phyloP scores from a whole-genome alignment of 2,113 vertebrate species.

The Cepphus grylle region DNA sequence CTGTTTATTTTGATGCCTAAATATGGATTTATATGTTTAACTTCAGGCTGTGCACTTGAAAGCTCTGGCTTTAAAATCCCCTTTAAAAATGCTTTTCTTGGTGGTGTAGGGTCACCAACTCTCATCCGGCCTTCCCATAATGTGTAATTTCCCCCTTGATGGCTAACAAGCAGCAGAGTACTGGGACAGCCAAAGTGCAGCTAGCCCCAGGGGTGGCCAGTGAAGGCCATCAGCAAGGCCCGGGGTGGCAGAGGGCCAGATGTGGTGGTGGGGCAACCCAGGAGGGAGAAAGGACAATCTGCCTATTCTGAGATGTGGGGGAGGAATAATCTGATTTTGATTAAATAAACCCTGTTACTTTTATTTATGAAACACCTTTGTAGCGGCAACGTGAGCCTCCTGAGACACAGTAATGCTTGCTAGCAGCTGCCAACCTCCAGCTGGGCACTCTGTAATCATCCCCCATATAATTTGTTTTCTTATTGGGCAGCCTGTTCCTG shows the following conservation, averaged over 20 bases:
- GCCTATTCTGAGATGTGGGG: not conserved
- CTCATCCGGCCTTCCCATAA: not conserved
- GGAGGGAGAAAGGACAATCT: not conserved
- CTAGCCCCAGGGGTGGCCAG: not conserved
- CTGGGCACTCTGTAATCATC: not conserved
- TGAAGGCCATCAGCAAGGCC: not conserved
- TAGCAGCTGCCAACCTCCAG: not conserved
- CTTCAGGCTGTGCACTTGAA: not conserved
- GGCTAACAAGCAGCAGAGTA: not conserved
- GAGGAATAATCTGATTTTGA: not conserved
- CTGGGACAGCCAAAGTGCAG: rapidly evolving
- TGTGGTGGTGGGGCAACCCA: not conserved
- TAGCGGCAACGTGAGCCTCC: not conserved
- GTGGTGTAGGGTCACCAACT: not conserved
- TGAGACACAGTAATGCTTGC: not conserved
- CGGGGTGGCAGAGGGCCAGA: rapidly evolving
- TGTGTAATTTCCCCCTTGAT: not conserved
- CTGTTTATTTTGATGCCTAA: conserved; percentile 12
- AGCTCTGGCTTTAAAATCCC: not conserved
- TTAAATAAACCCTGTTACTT: not conserved
- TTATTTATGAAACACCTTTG: not conserved
- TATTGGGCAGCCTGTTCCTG: not conserved
- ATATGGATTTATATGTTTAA: not conserved
- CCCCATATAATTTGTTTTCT: not conserved
- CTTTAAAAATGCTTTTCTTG: not conserved